These are phyloP conservation scores for Zhuqinia jingwanae DNA, from an alignment of 2,888 invertebrate species.

Conservation along the genomic window DNA sequence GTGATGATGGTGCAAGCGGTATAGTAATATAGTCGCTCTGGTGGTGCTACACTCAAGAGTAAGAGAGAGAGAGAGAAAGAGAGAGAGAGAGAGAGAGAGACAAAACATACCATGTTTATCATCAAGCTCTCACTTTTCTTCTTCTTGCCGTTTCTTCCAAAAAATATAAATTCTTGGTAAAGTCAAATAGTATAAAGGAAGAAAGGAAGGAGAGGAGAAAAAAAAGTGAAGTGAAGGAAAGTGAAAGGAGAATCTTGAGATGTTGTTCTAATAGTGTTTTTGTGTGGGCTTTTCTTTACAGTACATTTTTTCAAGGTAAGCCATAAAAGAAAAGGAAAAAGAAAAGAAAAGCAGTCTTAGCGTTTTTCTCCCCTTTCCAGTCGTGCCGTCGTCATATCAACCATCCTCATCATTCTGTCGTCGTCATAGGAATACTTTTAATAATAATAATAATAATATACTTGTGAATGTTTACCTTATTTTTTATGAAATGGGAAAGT, in stretches of 20 bases:
- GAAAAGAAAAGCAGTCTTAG: constrained; percentile 20
- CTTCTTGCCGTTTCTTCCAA: constrained; percentile 20
- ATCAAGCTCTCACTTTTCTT: constrained; percentile 38
- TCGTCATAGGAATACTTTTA: background rate
- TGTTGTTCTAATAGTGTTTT: constrained; percentile 4
- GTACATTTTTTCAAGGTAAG: background rate
- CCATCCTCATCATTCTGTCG: background rate
- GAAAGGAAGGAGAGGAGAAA: background rate
- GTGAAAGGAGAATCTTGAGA: constrained; percentile 11
- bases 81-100: background rate
- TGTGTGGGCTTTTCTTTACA: background rate
- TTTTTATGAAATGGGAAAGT: too few relatives aligned
- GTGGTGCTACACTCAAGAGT: constrained; percentile 35
- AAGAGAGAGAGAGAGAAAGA: background rate
- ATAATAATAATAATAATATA: too few relatives aligned
- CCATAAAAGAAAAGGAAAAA: background rate
- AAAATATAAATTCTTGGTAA: constrained; percentile 18
- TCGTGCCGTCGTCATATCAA: constrained; percentile 1
- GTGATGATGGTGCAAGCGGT: constrained; percentile 47
- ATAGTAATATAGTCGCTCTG: constrained; percentile 43
- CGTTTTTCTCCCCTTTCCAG: constrained; percentile 39
- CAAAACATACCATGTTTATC: constrained; percentile 36
- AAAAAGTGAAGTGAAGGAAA: constrained; percentile 42
- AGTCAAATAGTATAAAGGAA: constrained; percentile 18
- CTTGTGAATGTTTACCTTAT: too few relatives aligned